These are phyloP conservation scores for Agelas oroides DNA, from an alignment of 37 sponge, comb jelly and placozoan genomes.

Conservation along the genomic window DNA sequence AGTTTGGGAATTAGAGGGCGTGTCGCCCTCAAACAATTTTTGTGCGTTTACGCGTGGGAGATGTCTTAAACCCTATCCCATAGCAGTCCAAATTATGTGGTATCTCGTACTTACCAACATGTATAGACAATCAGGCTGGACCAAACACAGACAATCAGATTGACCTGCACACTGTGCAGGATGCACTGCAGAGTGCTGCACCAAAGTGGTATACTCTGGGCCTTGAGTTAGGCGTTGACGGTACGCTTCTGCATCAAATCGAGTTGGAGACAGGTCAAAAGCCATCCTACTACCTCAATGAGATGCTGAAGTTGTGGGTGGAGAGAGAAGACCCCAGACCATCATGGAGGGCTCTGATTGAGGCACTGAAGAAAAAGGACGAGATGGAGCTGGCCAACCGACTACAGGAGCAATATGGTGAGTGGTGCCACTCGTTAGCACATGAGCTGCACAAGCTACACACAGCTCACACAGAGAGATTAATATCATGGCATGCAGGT, in stretches of 20 bases:
- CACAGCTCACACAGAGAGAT: background rate
- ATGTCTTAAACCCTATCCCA: too few species aligned
- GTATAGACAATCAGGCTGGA: background rate
- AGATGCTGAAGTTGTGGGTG: background rate
- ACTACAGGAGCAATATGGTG: conserved; percentile 10
- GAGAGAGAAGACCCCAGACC: background rate
- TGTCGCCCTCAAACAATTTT: too few species aligned
- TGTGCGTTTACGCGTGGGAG: too few species aligned
- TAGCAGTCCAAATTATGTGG: too few species aligned
- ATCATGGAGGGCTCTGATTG: conserved; percentile 5
- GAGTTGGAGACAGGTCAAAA: background rate
- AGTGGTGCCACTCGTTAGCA: background rate
- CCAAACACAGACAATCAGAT: background rate
- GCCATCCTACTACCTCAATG: background rate
- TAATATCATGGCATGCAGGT: background rate
- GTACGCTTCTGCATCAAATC: background rate
- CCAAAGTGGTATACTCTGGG: conserved; percentile 46
- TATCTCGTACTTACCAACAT: too few species aligned
- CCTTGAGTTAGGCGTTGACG: background rate
- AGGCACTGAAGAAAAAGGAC: background rate
- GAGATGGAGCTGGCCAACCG: conserved; percentile 9
- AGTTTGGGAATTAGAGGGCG: too few species aligned
- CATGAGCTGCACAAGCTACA: background rate
- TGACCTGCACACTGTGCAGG: background rate
- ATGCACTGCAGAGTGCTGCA: background rate